A percentile compares a stretch with the other conserved stretches of the same genome.
Conservation (phyloP, 2,888 invertebrate genomes). For the Hydraecia micacea region DNA sequence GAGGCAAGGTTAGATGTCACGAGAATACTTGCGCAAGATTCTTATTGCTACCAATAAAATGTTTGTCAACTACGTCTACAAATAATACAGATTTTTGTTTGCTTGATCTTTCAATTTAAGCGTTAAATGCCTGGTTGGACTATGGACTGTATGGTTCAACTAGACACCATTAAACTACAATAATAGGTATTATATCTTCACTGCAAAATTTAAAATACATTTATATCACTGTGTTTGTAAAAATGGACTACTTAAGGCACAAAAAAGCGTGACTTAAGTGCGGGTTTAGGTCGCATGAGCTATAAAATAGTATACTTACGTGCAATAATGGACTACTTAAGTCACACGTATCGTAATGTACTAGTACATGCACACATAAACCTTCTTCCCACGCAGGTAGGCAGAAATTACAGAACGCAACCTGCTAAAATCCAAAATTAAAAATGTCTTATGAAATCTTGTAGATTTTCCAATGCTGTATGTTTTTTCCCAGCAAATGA, state of each 20-base stretch:
- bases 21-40: slow-evolving; percentile 15
- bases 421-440: neutral
- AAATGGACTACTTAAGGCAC: no score
- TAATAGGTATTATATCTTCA: neutral
- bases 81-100: neutral
- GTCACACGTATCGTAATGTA: no score
- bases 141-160: no score
- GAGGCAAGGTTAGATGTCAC: slow-evolving; percentile 34
- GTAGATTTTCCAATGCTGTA: neutral
- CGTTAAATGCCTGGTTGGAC: no score
- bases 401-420: neutral
- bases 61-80: neutral
- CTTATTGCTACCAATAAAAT: neutral
- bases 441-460: neutral
- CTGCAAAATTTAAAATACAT: neutral
- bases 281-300: no score
- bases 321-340: no score
- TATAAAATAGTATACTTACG: no score
- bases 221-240: no score
- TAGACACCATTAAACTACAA: neutral
- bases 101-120: neutral
- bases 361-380: neutral
- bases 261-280: no score
- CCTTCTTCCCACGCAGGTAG: neutral
- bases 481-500: slow-evolving; percentile 58